phyloP scores from a whole-genome alignment of 2,888 invertebrate species.

The Branchinecta sandiegonensis region DNA sequence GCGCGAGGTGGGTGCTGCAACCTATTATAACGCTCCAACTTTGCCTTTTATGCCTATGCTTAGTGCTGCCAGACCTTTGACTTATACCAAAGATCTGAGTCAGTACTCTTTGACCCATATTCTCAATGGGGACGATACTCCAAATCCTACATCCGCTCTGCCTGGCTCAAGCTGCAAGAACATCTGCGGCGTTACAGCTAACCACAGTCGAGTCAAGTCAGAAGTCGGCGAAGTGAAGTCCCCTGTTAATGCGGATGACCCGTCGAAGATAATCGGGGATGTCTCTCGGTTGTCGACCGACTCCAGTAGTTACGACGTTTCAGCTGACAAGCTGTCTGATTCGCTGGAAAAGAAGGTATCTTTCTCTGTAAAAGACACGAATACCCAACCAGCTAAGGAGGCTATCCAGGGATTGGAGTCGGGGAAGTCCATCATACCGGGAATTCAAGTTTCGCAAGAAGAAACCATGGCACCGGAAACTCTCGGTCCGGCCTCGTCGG shows the following conservation, averaged over 20 bases:
- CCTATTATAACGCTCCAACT: not conserved
- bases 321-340: not conserved
- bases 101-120: conserved; percentile 1
- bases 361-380: not conserved
- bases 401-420: not conserved
- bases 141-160: no score
- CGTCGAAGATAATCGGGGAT: not conserved
- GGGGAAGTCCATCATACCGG: not conserved
- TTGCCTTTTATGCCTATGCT: not conserved
- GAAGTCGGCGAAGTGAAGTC: not conserved
- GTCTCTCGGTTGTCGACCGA: not conserved
- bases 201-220: not conserved
- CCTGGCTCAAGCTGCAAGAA: no score
- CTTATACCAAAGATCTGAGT: not conserved
- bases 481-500: not conserved
- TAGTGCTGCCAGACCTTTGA: conserved; percentile 15
- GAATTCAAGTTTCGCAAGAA: not conserved
- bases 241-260: not conserved
- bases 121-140: no score
- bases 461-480: not conserved
- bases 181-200: no score
- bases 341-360: not conserved
- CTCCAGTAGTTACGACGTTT: not conserved
- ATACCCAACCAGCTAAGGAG: not conserved
- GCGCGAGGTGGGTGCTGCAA: not conserved